Conservation (phyloP, 2,888 invertebrate genomes). For the Noctuana brunneofusca region DNA sequence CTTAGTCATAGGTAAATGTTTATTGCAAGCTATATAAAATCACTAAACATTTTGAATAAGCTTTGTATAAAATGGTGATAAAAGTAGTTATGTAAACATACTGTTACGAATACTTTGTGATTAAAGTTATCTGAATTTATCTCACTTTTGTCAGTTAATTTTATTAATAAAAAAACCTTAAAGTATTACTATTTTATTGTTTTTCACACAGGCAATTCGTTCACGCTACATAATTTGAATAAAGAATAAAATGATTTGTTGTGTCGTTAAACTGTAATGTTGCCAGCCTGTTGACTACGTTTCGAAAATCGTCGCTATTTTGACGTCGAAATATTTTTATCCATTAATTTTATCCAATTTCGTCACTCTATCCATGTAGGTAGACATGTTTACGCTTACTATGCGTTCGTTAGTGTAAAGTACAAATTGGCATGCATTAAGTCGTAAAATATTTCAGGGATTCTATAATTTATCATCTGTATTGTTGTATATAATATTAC, state of each 20-base stretch:
- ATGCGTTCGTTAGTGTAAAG: conserved; percentile 7
- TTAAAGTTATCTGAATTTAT: no score
- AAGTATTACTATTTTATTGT: no score
- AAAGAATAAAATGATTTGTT: conserved; percentile 19
- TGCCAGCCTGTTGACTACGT: conserved; percentile 19
- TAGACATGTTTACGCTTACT: neutral
- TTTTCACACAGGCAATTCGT: no score
- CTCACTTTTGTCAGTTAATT: no score
- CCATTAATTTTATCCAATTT: conserved; percentile 33
- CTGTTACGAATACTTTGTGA: neutral
- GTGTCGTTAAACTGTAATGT: conserved; percentile 27
- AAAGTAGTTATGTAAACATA: neutral
- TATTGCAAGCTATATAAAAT: conserved; percentile 18
- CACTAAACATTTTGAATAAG: conserved; percentile 16
- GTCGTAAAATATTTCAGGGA: neutral
- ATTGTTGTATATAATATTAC: neutral
- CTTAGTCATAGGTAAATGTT: conserved; percentile 5
- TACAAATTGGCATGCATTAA: conserved; percentile 3
- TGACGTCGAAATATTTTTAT: conserved; percentile 32
- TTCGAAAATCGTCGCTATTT: conserved; percentile 21
- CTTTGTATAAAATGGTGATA: conserved; percentile 19
- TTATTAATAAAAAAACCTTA: no score
- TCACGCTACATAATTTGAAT: neutral
- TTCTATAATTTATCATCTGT: no score
- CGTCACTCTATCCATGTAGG: conserved; percentile 6